Percentiles rank a stretch among this genome's conserved stretches.
These are phyloP conservation scores for Caradrina clavipalpis DNA, from an alignment of 2,888 invertebrate species.

Conservation along the genomic window DNA sequence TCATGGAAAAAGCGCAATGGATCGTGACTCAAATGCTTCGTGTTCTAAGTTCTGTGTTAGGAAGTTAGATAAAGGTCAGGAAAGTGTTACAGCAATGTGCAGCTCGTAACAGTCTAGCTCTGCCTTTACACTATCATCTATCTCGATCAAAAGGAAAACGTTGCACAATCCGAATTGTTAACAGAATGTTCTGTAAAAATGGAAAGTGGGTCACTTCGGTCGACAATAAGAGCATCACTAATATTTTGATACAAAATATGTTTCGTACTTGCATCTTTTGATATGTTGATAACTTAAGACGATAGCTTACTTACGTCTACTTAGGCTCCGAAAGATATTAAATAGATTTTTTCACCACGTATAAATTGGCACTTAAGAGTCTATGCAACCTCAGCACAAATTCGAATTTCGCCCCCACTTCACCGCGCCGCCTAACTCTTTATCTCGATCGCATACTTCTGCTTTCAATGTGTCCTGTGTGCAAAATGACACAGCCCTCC, in stretches of 20 bases:
- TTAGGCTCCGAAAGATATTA: background rate
- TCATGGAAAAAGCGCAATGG: constrained; percentile 44
- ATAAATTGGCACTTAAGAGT: background rate
- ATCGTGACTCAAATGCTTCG: constrained; percentile 39
- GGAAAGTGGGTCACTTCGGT: constrained; percentile 29
- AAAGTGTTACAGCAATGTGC: constrained; percentile 28
- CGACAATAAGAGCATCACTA: background rate
- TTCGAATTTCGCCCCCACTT: no score
- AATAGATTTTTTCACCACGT: background rate
- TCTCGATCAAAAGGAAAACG: constrained; percentile 35
- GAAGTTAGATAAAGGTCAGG: constrained; percentile 51
- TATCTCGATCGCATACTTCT: no score
- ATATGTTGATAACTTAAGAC: background rate
- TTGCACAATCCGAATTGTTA: constrained; percentile 49
- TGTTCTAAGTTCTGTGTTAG: constrained; percentile 29
- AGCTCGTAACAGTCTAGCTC: constrained; percentile 36
- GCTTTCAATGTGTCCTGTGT: no score
- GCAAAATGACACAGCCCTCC: no score
- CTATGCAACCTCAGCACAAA: no score
- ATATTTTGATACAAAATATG: background rate
- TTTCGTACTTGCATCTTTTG: no score
- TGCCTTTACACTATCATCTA: constrained; percentile 10
- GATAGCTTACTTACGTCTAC: background rate
- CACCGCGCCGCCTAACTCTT: no score
- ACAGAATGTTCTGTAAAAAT: constrained; percentile 8